Conservation (phyloP, 2,888 invertebrate species). For the Lasioglossum malachurum region DNA sequence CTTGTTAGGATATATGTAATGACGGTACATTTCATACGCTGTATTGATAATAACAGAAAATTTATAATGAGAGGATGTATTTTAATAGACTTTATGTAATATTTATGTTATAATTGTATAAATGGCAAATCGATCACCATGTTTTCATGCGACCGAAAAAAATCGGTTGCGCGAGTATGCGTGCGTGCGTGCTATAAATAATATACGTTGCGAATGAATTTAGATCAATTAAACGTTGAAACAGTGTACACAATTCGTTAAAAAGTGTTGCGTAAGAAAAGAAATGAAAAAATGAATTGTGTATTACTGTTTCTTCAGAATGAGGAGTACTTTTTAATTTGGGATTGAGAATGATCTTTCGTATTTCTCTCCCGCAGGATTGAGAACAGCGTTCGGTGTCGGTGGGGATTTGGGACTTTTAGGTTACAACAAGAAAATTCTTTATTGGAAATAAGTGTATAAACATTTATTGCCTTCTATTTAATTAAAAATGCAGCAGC, state of each 20-base stretch:
- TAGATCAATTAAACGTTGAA: constrained; percentile 1
- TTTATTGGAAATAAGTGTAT: not conserved
- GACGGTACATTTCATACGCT: constrained; percentile 21
- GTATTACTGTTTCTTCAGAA: not conserved
- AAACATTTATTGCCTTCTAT: constrained; percentile 1
- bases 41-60: not conserved
- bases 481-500: constrained; percentile 24
- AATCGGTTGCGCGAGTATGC: not conserved
- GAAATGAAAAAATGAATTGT: not conserved
- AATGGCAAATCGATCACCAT: not conserved
- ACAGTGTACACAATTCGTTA: not conserved
- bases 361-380: constrained; percentile 16
- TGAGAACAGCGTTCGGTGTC: constrained; percentile 30
- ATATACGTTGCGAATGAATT: not conserved
- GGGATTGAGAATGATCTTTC: constrained; percentile 26
- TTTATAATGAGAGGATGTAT: not conserved
- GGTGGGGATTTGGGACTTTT: constrained; percentile 15
- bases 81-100: not conserved
- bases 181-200: not conserved
- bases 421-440: not conserved
- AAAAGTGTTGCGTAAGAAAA: not conserved
- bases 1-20: constrained; percentile 23
- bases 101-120: not conserved
- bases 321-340: not conserved
- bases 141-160: not conserved